Evolutionary conservation across 1,140 invertebrate species (phyloP).

Genomic region (Papilio xuthus): DNA sequence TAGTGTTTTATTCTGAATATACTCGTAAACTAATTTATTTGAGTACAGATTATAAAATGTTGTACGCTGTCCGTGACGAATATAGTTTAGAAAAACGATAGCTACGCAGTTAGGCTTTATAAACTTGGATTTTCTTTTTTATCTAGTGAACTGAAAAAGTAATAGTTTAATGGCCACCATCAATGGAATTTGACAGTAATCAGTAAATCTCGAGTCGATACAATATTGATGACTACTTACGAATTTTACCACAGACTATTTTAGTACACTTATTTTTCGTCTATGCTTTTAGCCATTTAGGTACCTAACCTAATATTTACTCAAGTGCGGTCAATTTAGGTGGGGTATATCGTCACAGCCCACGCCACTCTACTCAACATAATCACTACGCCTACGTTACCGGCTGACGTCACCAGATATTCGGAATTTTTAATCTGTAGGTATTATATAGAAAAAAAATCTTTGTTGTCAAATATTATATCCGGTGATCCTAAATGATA

Average conservation of each 20-base stretch:
- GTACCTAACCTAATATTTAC: constrained; percentile 28
- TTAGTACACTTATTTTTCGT: neutral
- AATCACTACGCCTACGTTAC: constrained; percentile 22
- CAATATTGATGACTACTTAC: no score
- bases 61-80: neutral
- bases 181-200: no score
- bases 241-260: neutral
- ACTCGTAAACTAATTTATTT: neutral
- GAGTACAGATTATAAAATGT: neutral
- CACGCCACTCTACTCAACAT: constrained; percentile 13
- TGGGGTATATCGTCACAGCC: constrained; percentile 13
- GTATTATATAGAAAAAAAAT: neutral
- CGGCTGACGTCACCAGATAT: constrained; percentile 18
- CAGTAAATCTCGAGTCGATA: no score
- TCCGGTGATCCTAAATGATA: neutral
- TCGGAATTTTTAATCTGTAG: constrained; percentile 6
- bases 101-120: no score
- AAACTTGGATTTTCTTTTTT: no score
- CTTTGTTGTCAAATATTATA: neutral
- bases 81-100: neutral
- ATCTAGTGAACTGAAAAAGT: no score
- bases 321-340: constrained; percentile 32
- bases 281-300: neutral
- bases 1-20: neutral
- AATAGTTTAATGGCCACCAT: no score